These are phyloP conservation scores for Selene dorsalis DNA, from an alignment of 2,797 vertebrate genomes.

Conservation along the genomic window DNA sequence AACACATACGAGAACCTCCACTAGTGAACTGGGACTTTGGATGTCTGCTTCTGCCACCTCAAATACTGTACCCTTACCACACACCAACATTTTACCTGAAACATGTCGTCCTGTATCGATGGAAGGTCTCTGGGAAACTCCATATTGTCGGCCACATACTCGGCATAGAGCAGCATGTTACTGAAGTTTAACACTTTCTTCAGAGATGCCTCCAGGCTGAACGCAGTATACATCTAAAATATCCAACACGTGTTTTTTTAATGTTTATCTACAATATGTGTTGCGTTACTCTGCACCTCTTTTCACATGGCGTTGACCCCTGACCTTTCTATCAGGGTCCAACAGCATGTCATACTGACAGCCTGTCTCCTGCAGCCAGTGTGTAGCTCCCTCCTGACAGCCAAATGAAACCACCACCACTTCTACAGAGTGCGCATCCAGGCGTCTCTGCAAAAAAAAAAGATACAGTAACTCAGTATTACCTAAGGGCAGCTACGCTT, in stretches of 20 bases:
- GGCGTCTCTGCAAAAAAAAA: conserved; percentile 39
- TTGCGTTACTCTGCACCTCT: neutral
- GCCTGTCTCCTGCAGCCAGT: conserved; percentile 69
- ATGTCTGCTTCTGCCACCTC: neutral
- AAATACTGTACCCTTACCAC: neutral
- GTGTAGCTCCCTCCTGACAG: conserved; percentile 63
- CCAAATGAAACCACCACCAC: conserved; percentile 73
- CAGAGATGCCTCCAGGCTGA: conserved; percentile 64
- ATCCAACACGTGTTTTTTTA: neutral
- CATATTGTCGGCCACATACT: conserved; percentile 55
- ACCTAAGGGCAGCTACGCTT: neutral
- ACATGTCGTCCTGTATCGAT: conserved; percentile 72
- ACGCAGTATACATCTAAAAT: conserved; percentile 61
- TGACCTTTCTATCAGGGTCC: conserved; percentile 68
- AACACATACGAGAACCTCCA: neutral
- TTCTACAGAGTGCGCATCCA: conserved; percentile 53
- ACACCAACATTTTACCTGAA: conserved; percentile 57
- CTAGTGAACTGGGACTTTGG: neutral
- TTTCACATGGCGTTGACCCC: neutral
- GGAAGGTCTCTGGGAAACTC: conserved; percentile 65
- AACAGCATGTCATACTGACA: conserved; percentile 71
- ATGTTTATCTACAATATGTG: neutral
- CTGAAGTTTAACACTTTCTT: conserved; percentile 70
- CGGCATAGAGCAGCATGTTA: conserved; percentile 71
- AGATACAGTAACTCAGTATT: neutral